A percentile compares a stretch with the other conserved stretches of the same genome.
These are phyloP conservation scores for Typhlichthys eigenmanni DNA, from an alignment of 2,797 vertebrate species.

Conservation along the genomic window DNA sequence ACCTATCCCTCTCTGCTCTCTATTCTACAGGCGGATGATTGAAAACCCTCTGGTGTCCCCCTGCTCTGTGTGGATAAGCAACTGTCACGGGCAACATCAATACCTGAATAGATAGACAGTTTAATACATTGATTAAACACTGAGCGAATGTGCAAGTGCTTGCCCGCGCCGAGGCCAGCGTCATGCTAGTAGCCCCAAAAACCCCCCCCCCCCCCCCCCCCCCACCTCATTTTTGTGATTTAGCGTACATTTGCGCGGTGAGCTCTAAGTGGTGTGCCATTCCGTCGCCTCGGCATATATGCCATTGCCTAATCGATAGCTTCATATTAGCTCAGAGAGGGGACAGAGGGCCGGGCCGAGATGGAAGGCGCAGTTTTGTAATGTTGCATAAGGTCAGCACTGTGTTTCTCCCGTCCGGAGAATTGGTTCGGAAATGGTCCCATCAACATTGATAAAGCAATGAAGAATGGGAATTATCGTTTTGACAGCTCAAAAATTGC, in stretches of 20 bases:
- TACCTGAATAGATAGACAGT: conserved; percentile 76
- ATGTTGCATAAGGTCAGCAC: conserved; percentile 57
- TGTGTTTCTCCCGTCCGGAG: conserved; percentile 45
- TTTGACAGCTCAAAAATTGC: conserved; percentile 64
- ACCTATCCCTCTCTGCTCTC: conserved; percentile 41
- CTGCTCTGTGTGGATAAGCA: conserved; percentile 71
- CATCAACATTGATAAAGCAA: conserved; percentile 64
- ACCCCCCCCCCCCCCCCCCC: conserved; percentile 14
- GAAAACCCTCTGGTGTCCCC: conserved; percentile 67
- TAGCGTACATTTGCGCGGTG: conserved; percentile 73
- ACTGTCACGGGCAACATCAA: conserved; percentile 75
- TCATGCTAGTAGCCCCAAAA: conserved; percentile 37
- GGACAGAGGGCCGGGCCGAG: conserved; percentile 15
- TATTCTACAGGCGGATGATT: conserved; percentile 60
- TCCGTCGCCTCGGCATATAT: conserved; percentile 57
- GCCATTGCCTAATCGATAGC: conserved; percentile 65
- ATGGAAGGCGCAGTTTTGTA: conserved; percentile 45
- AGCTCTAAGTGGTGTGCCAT: conserved; percentile 71
- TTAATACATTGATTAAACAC: conserved; percentile 80
- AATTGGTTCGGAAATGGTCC: conserved; percentile 54
- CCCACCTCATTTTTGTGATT: conserved; percentile 65
- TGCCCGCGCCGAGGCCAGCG: conserved; percentile 41
- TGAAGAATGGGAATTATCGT: conserved; percentile 59
- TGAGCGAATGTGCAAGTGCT: conserved; percentile 68
- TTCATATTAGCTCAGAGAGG: conserved; percentile 53